Base-by-base conservation (phyloP, 30 jellyfish, hydroid and myxozoan genomes). In the Turritopsis dohrnii region DNA sequence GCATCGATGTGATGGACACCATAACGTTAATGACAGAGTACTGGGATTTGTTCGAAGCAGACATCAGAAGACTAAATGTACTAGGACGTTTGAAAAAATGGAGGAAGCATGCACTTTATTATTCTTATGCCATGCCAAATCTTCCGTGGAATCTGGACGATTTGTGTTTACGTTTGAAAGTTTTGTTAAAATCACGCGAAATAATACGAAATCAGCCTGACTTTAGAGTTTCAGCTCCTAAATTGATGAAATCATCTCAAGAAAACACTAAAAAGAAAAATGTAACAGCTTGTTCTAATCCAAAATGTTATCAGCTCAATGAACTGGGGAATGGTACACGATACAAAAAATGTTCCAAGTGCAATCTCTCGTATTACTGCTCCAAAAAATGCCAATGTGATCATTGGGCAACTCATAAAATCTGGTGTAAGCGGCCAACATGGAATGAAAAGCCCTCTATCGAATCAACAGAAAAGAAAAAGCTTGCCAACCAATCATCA, bases 191-290 rank as follows among this genome's bases (percentile, higher is more conserved):
- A 27, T 69, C 77, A 69, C 16, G 19, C 28, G 77, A 23, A n/a
- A 69, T 69, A n/a, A 69, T 7, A 27, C 16, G 8, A 21, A 69
- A n/a, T 9, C 31, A 19, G 9, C 77, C 77, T n/a, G 77, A 69
- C 31, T 69, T 69, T 69, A 69, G 77, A 27, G 31, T 69, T 1
- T 69, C 77, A n/a, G 77, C 77, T n/a, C 77, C 77, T n/a, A 9
- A 27, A 9, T 9, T 69, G 16, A 21, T 19, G 28, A 21, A 69
- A 69, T 8, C 16, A 23, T 9, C 77, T 27, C 28, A 21, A 21
- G 22, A 69, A n/a, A 7, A 7, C 0, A 69, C 19, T 7, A 69
- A 69, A 69, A n/a, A 16, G 30, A 8, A 69, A 8, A 69, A 69
- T 19, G 22, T 7, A 69, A 69, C 77, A n/a, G 77, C 77, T 69